Conservation (phyloP, 1,140 invertebrate genomes). For the Varroa destructor region DNA sequence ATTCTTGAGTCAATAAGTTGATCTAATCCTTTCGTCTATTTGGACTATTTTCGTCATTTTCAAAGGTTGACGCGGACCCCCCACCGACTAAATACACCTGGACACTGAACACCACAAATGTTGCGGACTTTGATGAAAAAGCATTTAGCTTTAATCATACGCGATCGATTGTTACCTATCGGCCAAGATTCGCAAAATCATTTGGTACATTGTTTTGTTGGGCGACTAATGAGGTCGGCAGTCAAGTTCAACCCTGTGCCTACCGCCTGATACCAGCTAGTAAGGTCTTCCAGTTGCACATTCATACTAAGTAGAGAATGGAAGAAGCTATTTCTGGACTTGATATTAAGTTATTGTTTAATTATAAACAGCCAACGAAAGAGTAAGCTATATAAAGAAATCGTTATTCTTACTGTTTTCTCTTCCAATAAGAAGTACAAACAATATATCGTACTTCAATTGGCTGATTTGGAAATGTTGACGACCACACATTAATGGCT, state of each 20-base stretch:
- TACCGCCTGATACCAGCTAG: constrained; percentile 71
- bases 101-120: constrained; percentile 74
- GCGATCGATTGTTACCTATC: too few species aligned
- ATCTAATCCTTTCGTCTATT: too few species aligned
- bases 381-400: too few species aligned
- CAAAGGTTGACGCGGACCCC: constrained; percentile 70
- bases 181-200: constrained; percentile 61
- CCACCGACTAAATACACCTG: constrained; percentile 61
- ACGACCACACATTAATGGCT: too few species aligned
- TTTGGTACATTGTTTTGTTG: constrained; percentile 73
- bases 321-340: too few species aligned
- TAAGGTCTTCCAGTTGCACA: constrained; percentile 47
- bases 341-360: too few species aligned
- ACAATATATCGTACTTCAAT: too few species aligned
- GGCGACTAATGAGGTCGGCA: constrained; percentile 63
- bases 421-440: too few species aligned
- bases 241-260: constrained; percentile 58
- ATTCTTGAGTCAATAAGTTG: too few species aligned
- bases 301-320: neutral
- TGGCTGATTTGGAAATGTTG: neutral
- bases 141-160: too few species aligned
- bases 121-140: constrained; percentile 44
- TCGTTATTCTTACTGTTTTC: too few species aligned
- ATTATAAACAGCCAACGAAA: neutral
- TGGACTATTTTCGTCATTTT: too few species aligned